These are phyloP conservation scores for Lithophane ornitopus DNA, from an alignment of 2,888 invertebrate genomes.

Conservation along the genomic window DNA sequence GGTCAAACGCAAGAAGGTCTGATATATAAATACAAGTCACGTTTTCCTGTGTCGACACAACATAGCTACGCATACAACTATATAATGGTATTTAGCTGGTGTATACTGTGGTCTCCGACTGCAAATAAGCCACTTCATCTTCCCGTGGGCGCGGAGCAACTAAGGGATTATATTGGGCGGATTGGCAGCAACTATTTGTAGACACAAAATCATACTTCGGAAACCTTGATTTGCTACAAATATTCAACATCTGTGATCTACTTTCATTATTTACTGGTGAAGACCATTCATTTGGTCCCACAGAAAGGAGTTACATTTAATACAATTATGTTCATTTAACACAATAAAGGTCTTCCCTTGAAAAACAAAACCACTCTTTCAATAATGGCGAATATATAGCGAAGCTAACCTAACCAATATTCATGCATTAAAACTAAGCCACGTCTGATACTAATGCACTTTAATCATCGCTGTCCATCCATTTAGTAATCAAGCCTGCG, in stretches of 20 bases:
- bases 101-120: conserved; percentile 17
- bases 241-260: conserved; percentile 27
- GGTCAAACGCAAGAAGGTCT: no score
- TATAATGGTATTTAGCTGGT: neutral
- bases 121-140: conserved; percentile 33
- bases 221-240: conserved; percentile 46
- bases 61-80: neutral
- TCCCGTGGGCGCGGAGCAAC: conserved; percentile 29
- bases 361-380: neutral
- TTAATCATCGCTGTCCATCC: neutral
- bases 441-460: neutral
- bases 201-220: conserved; percentile 26
- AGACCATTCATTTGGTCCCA: neutral
- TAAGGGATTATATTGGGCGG: conserved; percentile 50
- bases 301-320: neutral
- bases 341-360: neutral
- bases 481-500: neutral
- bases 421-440: neutral
- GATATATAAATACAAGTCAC: neutral
- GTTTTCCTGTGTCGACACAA: neutral
- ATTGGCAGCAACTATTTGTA: conserved; percentile 49
- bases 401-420: neutral
- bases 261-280: conserved; percentile 1
- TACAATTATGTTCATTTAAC: neutral
- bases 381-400: neutral